Evolutionary conservation across 2,797 vertebrate species (phyloP), one percentile per base, ranked within the genome.

Genomic region (Diceros bicornis): DNA sequence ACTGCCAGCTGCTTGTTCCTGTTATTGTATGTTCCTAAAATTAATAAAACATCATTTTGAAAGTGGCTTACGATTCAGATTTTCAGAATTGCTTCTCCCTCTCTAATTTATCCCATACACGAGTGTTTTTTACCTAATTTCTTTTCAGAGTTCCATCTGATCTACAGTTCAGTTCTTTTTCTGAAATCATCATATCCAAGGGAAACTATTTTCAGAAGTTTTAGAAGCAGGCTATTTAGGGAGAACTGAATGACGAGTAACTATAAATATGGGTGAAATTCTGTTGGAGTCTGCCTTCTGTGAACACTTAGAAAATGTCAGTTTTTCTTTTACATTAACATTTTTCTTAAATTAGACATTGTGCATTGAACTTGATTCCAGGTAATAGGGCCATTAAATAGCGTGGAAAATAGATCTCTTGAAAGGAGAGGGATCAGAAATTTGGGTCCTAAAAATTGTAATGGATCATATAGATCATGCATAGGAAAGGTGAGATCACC

Each of bases 311-410:
- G 57, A 90, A 96, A 84, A 94, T 57, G 64, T 74, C 74, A 47
- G 32, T 44, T 44, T 90, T 87, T 77, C 21, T 62, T 85, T 62
- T 47, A 29, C 20, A 37, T 81, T 77, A 62, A 66, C 55, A 77
- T 96, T 96, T 97, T 93, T 94, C 64, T 96, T 68, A 47, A 11
- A 66, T 94, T 81, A 72, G 71, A 87, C 59, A 69, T 59, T 94
- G n/a, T 27, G 68, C 55, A 6, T 77, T 92, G 12, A 88, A 68
- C 57, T 69, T 34, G 34, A 94, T 71, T 91, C 41, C 27, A 61
- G 20, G 59, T 52, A 55, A 69, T 34, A 55, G 25, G 50, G 6
- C 50, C 93, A 25, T 21, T 91, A 62, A 72, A 69, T 7, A 23
- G 21, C 10, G 5, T n/a, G 37, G 50, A n/a, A 83, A 78, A 69